phyloP scores from a whole-genome alignment of 1,140 invertebrate species.

The Helicoverpa zea region DNA sequence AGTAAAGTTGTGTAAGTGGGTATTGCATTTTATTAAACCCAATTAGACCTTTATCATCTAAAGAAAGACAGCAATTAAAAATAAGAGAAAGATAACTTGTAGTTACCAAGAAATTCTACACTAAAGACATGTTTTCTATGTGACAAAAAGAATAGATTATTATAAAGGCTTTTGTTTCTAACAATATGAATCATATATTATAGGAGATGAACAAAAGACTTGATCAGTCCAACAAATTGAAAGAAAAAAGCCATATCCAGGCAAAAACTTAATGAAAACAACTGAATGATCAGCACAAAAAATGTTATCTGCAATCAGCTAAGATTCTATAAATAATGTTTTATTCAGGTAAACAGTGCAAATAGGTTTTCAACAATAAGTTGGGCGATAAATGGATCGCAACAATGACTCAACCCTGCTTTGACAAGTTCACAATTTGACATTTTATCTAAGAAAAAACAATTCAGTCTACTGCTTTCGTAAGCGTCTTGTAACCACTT shows the following conservation, averaged over 20 bases:
- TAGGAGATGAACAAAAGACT: slow-evolving; percentile 37
- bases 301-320: slow-evolving; percentile 10
- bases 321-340: slow-evolving; percentile 28
- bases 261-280: slow-evolving; percentile 44
- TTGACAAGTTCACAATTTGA: slow-evolving; percentile 86
- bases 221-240: slow-evolving; percentile 14
- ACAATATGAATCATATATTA: slow-evolving; percentile 25
- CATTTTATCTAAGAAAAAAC: slow-evolving; percentile 83
- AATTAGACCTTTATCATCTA: not conserved
- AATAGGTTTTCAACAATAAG: slow-evolving; percentile 61
- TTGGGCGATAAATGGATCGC: slow-evolving; percentile 72
- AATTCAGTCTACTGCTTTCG: slow-evolving; percentile 69
- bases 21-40: slow-evolving; percentile 4
- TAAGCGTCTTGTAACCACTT: slow-evolving; percentile 64
- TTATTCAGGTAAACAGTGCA: slow-evolving; percentile 57
- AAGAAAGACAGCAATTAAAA: not conserved
- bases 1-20: slow-evolving; percentile 14
- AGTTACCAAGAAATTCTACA: not conserved
- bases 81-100: not conserved
- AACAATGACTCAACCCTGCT: slow-evolving; percentile 85
- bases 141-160: slow-evolving; percentile 13
- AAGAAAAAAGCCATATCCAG: not conserved
- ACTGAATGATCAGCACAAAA: slow-evolving; percentile 14
- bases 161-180: slow-evolving; percentile 31
- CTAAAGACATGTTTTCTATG: not conserved